Conservation (phyloP, 2,113 vertebrate species). For the Onychostoma macrolepis region DNA sequence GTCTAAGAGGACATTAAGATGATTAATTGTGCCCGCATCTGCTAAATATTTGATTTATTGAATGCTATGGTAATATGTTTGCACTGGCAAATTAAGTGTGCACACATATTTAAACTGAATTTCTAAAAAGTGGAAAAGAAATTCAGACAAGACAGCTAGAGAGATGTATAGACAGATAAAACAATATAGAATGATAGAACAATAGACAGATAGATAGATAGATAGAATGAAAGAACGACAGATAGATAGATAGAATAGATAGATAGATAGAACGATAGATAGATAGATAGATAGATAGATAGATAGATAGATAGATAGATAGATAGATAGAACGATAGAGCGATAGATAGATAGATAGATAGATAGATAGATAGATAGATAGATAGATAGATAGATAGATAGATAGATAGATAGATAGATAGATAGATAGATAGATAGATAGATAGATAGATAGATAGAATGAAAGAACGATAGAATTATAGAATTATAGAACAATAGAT, state of each 20-base stretch:
- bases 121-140: neutral
- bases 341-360: neutral
- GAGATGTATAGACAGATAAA: neutral
- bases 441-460: too few relatives aligned
- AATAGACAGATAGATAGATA: neutral
- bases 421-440: too few relatives aligned
- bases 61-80: neutral
- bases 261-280: too few relatives aligned
- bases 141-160: neutral
- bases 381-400: too few relatives aligned
- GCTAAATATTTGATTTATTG: constrained; percentile 4
- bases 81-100: neutral
- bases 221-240: too few relatives aligned
- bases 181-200: neutral
- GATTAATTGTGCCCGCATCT: neutral
- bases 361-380: neutral
- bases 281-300: too few relatives aligned
- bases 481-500: too few relatives aligned
- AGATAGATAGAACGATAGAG: too few relatives aligned
- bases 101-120: neutral
- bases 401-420: too few relatives aligned
- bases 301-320: too few relatives aligned
- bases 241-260: too few relatives aligned
- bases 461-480: too few relatives aligned
- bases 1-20: neutral